Base-by-base conservation (phyloP, 37 sponge, comb jelly and placozoan genomes). In the Geodia barretti region DNA sequence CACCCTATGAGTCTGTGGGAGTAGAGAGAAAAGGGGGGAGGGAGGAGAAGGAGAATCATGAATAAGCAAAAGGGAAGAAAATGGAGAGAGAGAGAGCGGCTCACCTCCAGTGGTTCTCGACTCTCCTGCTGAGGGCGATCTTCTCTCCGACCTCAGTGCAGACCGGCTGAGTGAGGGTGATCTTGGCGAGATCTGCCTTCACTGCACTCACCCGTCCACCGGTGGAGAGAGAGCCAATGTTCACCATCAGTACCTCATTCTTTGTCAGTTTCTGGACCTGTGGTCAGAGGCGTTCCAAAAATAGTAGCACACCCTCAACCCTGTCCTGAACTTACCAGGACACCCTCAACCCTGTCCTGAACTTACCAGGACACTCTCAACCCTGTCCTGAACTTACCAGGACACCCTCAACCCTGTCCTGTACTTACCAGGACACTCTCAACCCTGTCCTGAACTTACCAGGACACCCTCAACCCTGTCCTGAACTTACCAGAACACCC, bases 41-140 rank as follows among this genome's bases (percentile, higher is more conserved):
- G 25, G 25, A 8, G 11, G n/a, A 40, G 63, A 59, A 17, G 35
- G 70, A 70, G 60, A 72, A 20, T 34, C 39, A 72, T 7, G 7
- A 70, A 70, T 8, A 28, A 24, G 65, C n/a, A 66, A 28, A 28
- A 39, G 32, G 41, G 39, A 67, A 60, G 30, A 4, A 78, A 64
- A 4, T 31, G 41, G 43, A 75, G 8, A 67, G 54, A 47, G 14
- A 14, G 54, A 47, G 54, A 47, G 14, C 11, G 54, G 70, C 91
- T 41, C 60, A 95, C 87, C 98, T 88, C 98, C 98, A 98, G 69
- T 98, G 98, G 35, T 94, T 95, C 77, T 98, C 96, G 19, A 98
- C 94, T 73, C 94, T 77, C 71, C 98, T 76, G 67, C 95, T 95
- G 3, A 98, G 82, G 64, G 98, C 98, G 28, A 98, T 95, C 78